Conservation (phyloP, 2,113 vertebrate species). For the Lampris incognitus region DNA sequence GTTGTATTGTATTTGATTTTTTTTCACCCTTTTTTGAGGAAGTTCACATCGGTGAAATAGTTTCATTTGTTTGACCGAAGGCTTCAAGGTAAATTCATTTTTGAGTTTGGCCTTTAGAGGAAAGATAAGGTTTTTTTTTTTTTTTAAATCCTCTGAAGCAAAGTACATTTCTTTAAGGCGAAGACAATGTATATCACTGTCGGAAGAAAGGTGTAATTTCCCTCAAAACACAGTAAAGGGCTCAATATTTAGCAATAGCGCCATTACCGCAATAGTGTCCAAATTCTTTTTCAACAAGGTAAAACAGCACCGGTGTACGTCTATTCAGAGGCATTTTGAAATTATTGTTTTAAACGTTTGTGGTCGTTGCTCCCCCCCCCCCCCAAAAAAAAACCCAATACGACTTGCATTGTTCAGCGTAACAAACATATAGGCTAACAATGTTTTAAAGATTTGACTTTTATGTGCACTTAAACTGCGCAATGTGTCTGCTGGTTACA, state of each 20-base stretch:
- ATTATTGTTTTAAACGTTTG: slow-evolving; percentile 65
- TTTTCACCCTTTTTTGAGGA: too few relatives aligned
- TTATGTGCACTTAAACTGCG: slow-evolving; percentile 35
- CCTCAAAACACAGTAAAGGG: neutral
- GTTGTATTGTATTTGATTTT: too few relatives aligned
- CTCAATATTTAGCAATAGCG: too few relatives aligned
- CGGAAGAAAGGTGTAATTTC: neutral
- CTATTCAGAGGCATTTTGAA: slow-evolving; percentile 57
- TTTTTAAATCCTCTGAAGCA: too few relatives aligned
- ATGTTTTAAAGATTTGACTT: slow-evolving; percentile 62
- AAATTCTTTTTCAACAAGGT: too few relatives aligned
- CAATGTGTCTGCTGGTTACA: slow-evolving; percentile 4
- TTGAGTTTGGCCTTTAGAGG: too few relatives aligned
- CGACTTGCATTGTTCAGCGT: slow-evolving; percentile 49
- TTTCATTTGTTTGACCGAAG: too few relatives aligned
- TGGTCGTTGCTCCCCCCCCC: slow-evolving; percentile 42
- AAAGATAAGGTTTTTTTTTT: too few relatives aligned
- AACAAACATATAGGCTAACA: slow-evolving; percentile 42
- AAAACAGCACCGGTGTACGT: slow-evolving; percentile 70
- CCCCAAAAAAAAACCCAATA: slow-evolving; percentile 40
- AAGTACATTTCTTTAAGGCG: too few relatives aligned
- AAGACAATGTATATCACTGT: neutral
- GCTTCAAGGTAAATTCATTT: too few relatives aligned
- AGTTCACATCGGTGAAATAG: neutral
- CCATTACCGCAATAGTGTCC: too few relatives aligned